A percentile compares a stretch with the other conserved stretches of the same genome.
These are phyloP conservation scores for Chunga burmeisteri DNA, from an alignment of 2,113 vertebrate species.

Conservation along the genomic window DNA sequence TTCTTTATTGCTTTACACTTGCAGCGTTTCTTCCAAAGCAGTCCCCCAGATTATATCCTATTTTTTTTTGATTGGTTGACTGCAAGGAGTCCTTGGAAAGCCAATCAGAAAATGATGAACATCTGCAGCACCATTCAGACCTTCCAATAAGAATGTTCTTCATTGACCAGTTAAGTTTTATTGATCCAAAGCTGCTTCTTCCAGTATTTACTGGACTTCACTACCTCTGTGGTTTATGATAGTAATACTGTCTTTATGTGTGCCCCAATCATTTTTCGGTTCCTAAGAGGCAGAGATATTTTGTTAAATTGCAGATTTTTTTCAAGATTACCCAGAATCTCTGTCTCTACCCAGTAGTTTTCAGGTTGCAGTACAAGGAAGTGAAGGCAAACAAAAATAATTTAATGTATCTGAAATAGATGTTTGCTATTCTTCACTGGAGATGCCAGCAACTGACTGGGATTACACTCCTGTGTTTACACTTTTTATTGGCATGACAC, in stretches of 20 bases:
- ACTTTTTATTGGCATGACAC: neutral
- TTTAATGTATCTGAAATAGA: neutral
- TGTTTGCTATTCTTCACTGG: neutral
- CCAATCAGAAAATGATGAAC: neutral
- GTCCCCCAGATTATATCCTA: constrained; percentile 34
- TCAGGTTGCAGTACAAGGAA: neutral
- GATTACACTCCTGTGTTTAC: neutral
- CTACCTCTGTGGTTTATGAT: neutral
- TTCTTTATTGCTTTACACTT: constrained; percentile 16
- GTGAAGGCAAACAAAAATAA: neutral
- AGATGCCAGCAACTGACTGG: neutral
- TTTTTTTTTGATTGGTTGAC: constrained; percentile 44
- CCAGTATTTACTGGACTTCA: neutral
- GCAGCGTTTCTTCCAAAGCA: constrained; percentile 5
- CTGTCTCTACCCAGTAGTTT: neutral
- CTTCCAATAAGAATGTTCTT: neutral
- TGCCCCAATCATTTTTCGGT: neutral
- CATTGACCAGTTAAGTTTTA: neutral
- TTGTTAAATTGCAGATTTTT: neutral
- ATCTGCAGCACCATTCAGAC: neutral
- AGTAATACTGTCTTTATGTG: neutral
- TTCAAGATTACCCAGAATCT: constrained; percentile 7
- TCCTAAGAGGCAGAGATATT: neutral
- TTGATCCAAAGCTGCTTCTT: neutral
- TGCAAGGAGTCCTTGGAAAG: constrained; percentile 3